A percentile compares a stretch with the other conserved stretches of the same genome.
phyloP scores from a whole-genome alignment of 1,140 invertebrate species.

The Triops longicaudatus region DNA sequence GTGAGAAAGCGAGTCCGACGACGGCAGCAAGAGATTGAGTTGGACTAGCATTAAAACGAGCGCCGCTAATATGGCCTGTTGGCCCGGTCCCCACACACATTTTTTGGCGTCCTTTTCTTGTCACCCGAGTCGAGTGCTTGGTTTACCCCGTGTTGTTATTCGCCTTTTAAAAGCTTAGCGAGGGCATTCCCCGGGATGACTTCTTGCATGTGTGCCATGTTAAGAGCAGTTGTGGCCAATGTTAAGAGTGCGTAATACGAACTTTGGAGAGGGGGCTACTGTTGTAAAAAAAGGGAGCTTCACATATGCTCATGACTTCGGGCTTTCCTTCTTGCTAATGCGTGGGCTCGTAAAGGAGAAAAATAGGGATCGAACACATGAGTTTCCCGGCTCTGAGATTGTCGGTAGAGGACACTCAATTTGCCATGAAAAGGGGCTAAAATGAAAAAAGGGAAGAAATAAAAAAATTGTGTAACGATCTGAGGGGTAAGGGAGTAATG shows the following conservation, averaged over 20 bases:
- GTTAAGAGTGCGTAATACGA: no score
- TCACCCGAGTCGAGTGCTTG: neutral
- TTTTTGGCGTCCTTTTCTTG: neutral
- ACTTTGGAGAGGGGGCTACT: neutral
- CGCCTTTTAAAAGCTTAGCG: no score
- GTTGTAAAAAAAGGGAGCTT: neutral
- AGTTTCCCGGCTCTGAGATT: neutral
- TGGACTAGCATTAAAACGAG: neutral
- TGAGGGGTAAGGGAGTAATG: no score
- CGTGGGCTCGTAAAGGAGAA: conserved; percentile 5
- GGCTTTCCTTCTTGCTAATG: neutral
- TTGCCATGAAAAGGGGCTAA: neutral
- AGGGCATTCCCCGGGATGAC: no score
- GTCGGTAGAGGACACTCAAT: neutral
- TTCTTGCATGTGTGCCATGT: no score
- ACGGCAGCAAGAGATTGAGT: neutral
- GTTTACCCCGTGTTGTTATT: neutral
- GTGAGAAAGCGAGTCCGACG: no score
- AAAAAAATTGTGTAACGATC: neutral
- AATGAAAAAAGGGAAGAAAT: neutral
- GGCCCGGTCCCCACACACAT: neutral
- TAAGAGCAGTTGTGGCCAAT: no score
- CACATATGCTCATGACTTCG: neutral
- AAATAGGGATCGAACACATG: neutral
- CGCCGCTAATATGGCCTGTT: neutral